Percentiles rank a stretch among this genome's conserved stretches.
Conservation (phyloP, 1,140 invertebrate species). For the Anoplophora glabripennis region DNA sequence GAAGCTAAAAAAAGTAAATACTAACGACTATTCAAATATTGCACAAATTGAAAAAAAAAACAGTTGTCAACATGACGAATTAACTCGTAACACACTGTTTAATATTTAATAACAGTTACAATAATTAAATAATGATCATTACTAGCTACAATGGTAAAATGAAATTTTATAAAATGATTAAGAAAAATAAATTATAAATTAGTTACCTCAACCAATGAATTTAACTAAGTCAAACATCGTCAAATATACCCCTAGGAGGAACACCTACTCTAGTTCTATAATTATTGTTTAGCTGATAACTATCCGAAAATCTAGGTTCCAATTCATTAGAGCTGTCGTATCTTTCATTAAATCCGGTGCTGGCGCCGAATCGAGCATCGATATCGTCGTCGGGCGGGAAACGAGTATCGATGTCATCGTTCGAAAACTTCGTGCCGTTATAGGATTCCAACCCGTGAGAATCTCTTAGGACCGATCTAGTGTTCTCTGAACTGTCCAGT, state of each 20-base stretch:
- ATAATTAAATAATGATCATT: too few species aligned
- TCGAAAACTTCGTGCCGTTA: conserved; percentile 51
- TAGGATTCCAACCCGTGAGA: conserved; percentile 61
- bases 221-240: conserved; percentile 62
- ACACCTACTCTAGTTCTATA: conserved; percentile 56
- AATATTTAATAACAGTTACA: too few species aligned
- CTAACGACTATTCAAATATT: too few species aligned
- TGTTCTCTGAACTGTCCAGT: conserved; percentile 31
- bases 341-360: conserved; percentile 49
- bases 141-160: too few species aligned
- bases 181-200: too few species aligned
- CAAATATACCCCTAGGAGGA: conserved; percentile 78
- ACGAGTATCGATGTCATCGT: conserved; percentile 54
- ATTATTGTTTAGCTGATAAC: conserved; percentile 52
- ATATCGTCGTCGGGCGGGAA: conserved; percentile 56
- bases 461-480: conserved; percentile 27
- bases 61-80: too few species aligned
- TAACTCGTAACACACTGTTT: too few species aligned
- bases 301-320: conserved; percentile 48
- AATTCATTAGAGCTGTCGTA: conserved; percentile 43
- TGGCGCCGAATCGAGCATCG: conserved; percentile 60
- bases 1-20: too few species aligned
- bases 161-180: too few species aligned
- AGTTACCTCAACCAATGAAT: too few species aligned
- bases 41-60: too few species aligned